phyloP scores from a whole-genome alignment of 2,888 invertebrate genomes.

The Didymodactylos carnosus region DNA sequence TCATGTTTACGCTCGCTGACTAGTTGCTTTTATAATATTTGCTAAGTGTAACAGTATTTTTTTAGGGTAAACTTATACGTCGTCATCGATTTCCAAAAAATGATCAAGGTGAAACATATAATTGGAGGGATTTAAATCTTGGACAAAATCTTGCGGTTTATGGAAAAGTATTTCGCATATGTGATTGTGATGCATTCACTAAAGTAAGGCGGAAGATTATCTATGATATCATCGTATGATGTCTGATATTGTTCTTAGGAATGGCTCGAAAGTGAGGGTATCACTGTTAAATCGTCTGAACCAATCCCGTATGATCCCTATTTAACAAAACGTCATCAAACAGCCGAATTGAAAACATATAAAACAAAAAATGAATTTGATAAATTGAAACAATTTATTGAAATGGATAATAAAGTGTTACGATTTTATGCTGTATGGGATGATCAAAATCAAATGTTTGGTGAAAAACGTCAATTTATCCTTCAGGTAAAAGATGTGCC shows the following conservation, averaged over 20 bases:
- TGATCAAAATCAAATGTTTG: conserved; percentile 35
- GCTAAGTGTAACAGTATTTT: too few species aligned
- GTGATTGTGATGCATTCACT: conserved; percentile 58
- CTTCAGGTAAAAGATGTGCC: too few species aligned
- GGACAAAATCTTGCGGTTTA: conserved; percentile 57
- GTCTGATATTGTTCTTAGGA: conserved; percentile 39
- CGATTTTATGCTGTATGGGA: conserved; percentile 39
- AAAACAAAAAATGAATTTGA: conserved; percentile 36
- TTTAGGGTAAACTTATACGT: conserved; percentile 53
- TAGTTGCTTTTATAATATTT: too few species aligned
- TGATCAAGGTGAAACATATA: conserved; percentile 47
- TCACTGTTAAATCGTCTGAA: conserved; percentile 51
- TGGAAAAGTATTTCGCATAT: conserved; percentile 57
- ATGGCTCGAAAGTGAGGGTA: conserved; percentile 60
- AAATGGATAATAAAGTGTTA: conserved; percentile 58
- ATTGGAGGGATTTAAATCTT: conserved; percentile 67
- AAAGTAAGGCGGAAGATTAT: conserved; percentile 45
- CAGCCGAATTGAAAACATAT: conserved; percentile 25
- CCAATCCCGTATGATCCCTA: conserved; percentile 53
- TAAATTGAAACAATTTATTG: conserved; percentile 49
- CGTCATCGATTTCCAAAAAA: conserved; percentile 56
- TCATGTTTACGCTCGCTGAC: too few species aligned
- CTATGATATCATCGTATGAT: neutral
- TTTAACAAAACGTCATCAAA: conserved; percentile 26
- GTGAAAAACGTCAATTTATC: conserved; percentile 41